Base-by-base conservation (phyloP, 2,797 vertebrate species). In the Threskiornis aethiopicus region DNA sequence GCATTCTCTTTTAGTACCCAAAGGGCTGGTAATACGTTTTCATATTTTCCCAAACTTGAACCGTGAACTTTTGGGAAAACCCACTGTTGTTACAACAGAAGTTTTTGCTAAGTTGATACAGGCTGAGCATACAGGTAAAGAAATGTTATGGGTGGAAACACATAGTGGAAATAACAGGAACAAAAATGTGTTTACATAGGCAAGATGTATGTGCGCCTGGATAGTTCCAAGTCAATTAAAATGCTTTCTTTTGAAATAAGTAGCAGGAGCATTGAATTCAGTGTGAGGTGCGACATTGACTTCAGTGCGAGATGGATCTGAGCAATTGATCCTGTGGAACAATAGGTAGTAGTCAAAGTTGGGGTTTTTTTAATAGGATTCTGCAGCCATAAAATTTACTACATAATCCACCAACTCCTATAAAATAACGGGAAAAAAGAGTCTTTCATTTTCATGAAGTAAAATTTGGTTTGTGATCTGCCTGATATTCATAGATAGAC, bases 171-270 rank as follows among this genome's bases (percentile, higher is more conserved):
- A 61, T 58, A 89, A 72, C 16, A 90, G 54, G 15, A 75, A 47
- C 41, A 72, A 77, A 89, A 87, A 28, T 89, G 51, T 51, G 41
- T 96, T 92, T 94, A 75, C 17, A 28, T 83, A 71, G 82, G 41
- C 49, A 87, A 87, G 41, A 94, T 71, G 10, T 69, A 58, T 84
- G 42, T 77, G 65, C 0, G 11, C 51, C 62, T 93, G 80, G 62
- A 49, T 93, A 82, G 87, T 90, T 89, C 54, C 2, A 11, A 91
- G 77, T 76, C 89, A 89, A 47, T 90, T 91, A 55, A 79, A 95
- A 84, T 65, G 57, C 46, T 65, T 89, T 85, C 37, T 85, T 94
- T 88, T 91, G 67, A 91, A 92, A 78, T 95, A 67, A 75, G 57
- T 78, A 93, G 46, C 31, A 84, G 72, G 39, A 94, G 31, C 79